Base-by-base conservation (phyloP, 2,797 vertebrate genomes). In the Nothura maculosa region DNA sequence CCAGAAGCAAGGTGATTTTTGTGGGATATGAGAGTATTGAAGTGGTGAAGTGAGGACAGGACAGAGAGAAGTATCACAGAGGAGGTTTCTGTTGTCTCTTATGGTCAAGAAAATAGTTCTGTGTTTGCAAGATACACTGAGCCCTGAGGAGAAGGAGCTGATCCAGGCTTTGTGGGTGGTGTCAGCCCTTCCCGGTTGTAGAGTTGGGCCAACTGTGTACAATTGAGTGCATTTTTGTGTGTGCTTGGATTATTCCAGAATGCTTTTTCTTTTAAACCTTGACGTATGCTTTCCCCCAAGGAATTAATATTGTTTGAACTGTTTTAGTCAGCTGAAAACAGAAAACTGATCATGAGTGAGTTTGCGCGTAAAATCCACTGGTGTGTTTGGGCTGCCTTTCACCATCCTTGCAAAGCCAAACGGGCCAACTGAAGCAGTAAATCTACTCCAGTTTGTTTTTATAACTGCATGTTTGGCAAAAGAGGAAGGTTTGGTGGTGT, bases 151-250 rank as follows among this genome's bases (percentile, higher is more conserved):
- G 81, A 83, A 80, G 66, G 77, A 94, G 48, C 67, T 76, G 81
- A 42, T 92, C 84, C 91, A 91, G 75, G 34, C 91, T 87, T 72
- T 0, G 5, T 80, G 91, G 85, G 89, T 91, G 85, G 64, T 91
- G 78, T 73, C 52, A 82, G 81, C 84, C 81, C 68, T 90, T 79
- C 38, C 38, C 0, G 0, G 3, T 22, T 66, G 45, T 63, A 66
- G 63, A 92, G 68, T 55, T 24, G 55, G 67, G 81, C 91, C 84
- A 92, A 21, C 0, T 2, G 34, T 40, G 38, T 36, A 80, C 61
- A 77, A 28, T 6, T 16, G 43, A 60, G 40, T 6, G 4, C 25
- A 43, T 87, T 91, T 80, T 42, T 78, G 24, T 75, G 36, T 87
- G 60, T 47, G 27, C 32, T 94, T 86, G 74, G 55, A 16, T 68